These are phyloP conservation scores for Hemichromis elongatus DNA, from an alignment of 2,113 vertebrate species.

Conservation along the genomic window DNA sequence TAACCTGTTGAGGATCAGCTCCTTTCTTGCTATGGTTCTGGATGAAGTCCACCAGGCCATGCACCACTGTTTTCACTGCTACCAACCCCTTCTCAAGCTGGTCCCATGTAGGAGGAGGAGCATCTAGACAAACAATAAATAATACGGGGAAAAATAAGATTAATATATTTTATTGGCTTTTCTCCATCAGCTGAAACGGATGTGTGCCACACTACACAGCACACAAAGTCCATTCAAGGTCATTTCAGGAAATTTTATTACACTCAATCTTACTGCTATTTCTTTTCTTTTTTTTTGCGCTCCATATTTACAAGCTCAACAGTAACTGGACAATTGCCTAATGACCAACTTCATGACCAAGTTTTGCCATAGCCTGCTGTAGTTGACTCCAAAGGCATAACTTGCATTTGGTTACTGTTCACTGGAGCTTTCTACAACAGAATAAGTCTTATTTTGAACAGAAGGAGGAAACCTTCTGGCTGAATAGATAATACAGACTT, in stretches of 20 bases:
- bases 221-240: background rate
- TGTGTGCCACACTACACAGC: background rate
- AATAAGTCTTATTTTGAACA: background rate
- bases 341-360: background rate
- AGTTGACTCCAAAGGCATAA: background rate
- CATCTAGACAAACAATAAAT: constrained; percentile 74
- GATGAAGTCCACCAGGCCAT: constrained; percentile 96
- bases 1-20: constrained; percentile 93
- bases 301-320: background rate
- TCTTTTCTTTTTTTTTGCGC: background rate
- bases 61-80: constrained; percentile 95
- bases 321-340: background rate
- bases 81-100: constrained; percentile 96
- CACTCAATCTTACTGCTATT: background rate
- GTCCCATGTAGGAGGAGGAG: constrained; percentile 95
- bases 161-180: background rate
- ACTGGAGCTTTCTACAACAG: background rate
- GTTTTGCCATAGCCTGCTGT: background rate
- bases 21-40: constrained; percentile 99
- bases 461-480: too few relatives aligned
- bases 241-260: background rate
- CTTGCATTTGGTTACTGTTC: background rate
- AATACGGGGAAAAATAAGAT: background rate
- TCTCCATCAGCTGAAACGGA: background rate
- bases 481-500: background rate